phyloP scores from a whole-genome alignment of 1,140 invertebrate genomes.

The Leptinotarsa undecemlineata region DNA sequence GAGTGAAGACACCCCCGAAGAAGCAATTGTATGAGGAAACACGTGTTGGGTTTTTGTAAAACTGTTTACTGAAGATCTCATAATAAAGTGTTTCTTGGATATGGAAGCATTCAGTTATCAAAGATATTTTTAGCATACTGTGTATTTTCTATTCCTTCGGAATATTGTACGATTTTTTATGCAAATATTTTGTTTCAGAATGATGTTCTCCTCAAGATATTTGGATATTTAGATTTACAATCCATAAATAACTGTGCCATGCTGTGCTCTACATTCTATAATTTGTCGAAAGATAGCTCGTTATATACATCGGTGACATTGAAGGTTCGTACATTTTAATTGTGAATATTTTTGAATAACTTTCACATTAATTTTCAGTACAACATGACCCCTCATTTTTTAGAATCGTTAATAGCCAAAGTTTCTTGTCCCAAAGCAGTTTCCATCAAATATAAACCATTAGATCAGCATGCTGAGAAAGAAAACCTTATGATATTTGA shows the following conservation, averaged over 20 bases:
- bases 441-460: slow-evolving; percentile 40
- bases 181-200: slow-evolving; percentile 34
- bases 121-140: too few relatives aligned
- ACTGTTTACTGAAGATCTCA: too few relatives aligned
- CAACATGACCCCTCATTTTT: slow-evolving; percentile 38
- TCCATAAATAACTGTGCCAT: slow-evolving; percentile 38
- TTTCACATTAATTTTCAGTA: slow-evolving; percentile 34
- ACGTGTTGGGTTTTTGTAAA: too few relatives aligned
- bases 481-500: slow-evolving; percentile 40
- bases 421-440: slow-evolving; percentile 36
- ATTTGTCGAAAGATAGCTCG: slow-evolving; percentile 38
- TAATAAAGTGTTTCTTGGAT: too few relatives aligned
- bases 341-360: neutral
- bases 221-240: slow-evolving; percentile 43
- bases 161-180: neutral
- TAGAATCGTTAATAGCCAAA: slow-evolving; percentile 40
- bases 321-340: slow-evolving; percentile 32
- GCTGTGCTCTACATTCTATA: slow-evolving; percentile 41
- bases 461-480: slow-evolving; percentile 32
- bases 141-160: too few relatives aligned
- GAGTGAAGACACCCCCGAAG: too few relatives aligned
- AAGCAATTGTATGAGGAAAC: too few relatives aligned
- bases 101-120: too few relatives aligned
- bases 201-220: slow-evolving; percentile 39
- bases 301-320: slow-evolving; percentile 39